Evolutionary conservation across 2,888 invertebrate genomes (phyloP).

Genomic region (Ectropis crepuscularia): DNA sequence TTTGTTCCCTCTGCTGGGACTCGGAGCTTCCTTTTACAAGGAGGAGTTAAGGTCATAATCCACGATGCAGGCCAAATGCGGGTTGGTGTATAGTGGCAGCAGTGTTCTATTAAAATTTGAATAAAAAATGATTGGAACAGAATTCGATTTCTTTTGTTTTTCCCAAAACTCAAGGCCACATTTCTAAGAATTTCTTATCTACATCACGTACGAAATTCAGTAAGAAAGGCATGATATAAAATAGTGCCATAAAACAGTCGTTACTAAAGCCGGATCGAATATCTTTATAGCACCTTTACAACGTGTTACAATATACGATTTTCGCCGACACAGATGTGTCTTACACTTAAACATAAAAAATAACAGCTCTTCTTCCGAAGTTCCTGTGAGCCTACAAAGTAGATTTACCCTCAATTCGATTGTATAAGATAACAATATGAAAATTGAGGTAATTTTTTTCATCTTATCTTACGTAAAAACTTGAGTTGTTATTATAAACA

Average conservation of each 20-base stretch:
- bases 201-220: slow-evolving; percentile 18
- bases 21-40: too few species aligned
- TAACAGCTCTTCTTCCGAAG: slow-evolving; percentile 32
- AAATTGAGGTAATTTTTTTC: not conserved
- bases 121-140: too few species aligned
- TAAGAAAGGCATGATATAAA: slow-evolving; percentile 29
- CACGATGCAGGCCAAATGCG: too few species aligned
- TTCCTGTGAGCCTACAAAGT: slow-evolving; percentile 25
- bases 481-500: too few species aligned
- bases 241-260: slow-evolving; percentile 32
- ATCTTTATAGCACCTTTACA: slow-evolving; percentile 37
- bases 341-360: slow-evolving; percentile 38
- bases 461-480: not conserved
- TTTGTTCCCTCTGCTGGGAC: too few species aligned
- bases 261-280: slow-evolving; percentile 36
- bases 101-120: too few species aligned
- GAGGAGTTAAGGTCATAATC: too few species aligned
- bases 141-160: not conserved
- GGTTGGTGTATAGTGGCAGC: too few species aligned
- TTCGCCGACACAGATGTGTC: slow-evolving; percentile 37
- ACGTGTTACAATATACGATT: slow-evolving; percentile 37
- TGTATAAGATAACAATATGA: not conserved
- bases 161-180: not conserved
- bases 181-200: slow-evolving; percentile 11
- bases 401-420: slow-evolving; percentile 12